phyloP scores from a whole-genome alignment of 2,888 invertebrate genomes.

The Standfussiana lucernea region DNA sequence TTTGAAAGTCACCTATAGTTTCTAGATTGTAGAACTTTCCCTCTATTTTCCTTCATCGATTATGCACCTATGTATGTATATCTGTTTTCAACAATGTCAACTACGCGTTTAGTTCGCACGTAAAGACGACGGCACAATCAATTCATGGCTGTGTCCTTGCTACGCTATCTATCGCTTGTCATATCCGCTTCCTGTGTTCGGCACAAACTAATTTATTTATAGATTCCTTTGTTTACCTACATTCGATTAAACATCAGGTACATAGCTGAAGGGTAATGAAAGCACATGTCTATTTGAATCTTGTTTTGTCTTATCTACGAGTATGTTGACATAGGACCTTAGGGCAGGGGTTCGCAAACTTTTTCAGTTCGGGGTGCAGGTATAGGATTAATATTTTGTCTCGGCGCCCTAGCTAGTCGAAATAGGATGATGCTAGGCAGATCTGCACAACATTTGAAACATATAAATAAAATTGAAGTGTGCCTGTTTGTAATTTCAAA shows the following conservation, averaged over 20 bases:
- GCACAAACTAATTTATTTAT: slow-evolving; percentile 59
- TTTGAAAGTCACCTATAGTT: background rate
- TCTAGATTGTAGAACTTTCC: background rate
- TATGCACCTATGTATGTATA: background rate
- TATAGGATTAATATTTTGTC: too few relatives aligned
- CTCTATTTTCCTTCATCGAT: background rate
- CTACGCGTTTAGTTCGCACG: background rate
- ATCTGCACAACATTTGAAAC: too few relatives aligned
- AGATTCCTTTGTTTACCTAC: slow-evolving; percentile 64
- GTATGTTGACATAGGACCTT: background rate
- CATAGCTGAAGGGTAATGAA: slow-evolving; percentile 6
- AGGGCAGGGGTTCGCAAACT: background rate
- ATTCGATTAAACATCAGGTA: slow-evolving; percentile 28
- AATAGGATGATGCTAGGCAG: too few relatives aligned
- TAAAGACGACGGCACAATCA: slow-evolving; percentile 52
- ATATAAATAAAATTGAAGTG: too few relatives aligned
- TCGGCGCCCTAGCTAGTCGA: too few relatives aligned
- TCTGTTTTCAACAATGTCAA: too few relatives aligned
- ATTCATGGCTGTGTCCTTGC: slow-evolving; percentile 67
- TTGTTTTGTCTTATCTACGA: background rate
- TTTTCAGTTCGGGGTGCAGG: background rate
- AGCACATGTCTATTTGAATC: slow-evolving; percentile 18
- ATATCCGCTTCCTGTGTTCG: slow-evolving; percentile 75
- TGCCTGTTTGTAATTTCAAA: too few relatives aligned
- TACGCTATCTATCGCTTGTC: slow-evolving; percentile 65